These are phyloP conservation scores for Shinisaurus crocodilurus DNA, from an alignment of 2,113 vertebrate species.

Conservation along the genomic window DNA sequence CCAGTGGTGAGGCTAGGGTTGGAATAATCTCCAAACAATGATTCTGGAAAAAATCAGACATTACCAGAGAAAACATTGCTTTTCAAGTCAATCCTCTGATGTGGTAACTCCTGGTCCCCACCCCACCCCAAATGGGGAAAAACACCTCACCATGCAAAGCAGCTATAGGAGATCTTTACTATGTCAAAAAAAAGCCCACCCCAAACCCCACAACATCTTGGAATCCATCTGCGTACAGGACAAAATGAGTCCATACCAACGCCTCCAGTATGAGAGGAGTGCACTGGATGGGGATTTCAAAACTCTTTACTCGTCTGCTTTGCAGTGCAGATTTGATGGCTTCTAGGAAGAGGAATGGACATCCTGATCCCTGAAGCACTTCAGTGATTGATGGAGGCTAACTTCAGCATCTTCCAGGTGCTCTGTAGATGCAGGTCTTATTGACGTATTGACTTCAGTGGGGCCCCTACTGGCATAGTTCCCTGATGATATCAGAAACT, in stretches of 20 bases:
- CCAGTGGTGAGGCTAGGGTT: background rate
- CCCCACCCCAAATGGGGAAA: background rate
- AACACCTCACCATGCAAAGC: background rate
- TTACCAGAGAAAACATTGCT: background rate
- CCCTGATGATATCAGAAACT: conserved; percentile 1
- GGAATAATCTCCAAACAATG: background rate
- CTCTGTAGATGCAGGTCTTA: background rate
- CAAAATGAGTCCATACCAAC: background rate
- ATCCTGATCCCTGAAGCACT: conserved; percentile 9
- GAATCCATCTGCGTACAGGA: background rate
- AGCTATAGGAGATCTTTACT: background rate
- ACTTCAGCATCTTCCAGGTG: conserved; percentile 6
- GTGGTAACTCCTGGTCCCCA: too few species aligned
- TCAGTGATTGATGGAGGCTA: background rate
- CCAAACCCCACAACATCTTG: background rate
- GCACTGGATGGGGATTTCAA: background rate
- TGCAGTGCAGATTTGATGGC: background rate
- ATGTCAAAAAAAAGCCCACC: background rate
- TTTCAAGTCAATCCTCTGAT: background rate
- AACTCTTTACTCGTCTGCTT: background rate
- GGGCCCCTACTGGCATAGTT: background rate
- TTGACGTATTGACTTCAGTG: background rate
- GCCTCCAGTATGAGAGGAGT: background rate
- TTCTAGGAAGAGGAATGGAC: background rate
- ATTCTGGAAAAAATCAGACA: background rate